Evolutionary conservation across 2,888 invertebrate genomes (phyloP), one percentile per base, ranked within the genome.

Genomic region (Galeruca laticollis): DNA sequence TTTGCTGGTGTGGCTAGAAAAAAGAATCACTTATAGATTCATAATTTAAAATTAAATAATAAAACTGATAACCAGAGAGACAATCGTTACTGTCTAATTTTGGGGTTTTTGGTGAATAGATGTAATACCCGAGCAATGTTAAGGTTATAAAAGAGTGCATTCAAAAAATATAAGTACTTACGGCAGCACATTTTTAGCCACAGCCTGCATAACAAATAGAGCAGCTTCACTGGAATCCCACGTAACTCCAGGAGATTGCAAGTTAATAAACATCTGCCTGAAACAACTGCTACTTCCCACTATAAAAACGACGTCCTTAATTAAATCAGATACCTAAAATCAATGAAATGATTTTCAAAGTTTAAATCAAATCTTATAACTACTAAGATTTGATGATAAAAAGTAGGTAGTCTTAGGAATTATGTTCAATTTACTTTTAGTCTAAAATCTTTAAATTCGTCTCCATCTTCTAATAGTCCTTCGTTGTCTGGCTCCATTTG

Each of bases 191-290:
- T 96, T 98, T 86, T 96, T 96, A 33, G 97, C 97, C 2, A 98
- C 95, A 60, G 96, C 92, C 82, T 95, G 94, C 97, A 98, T 98
- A 3, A 99, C 90, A 83, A 95, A 99, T 0, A 99, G 88, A 0
- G 97, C 94, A 1, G 99, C 95, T 86, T 99, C 99, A 0, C 93
- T 94, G 60, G 93, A 91, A 81, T 98, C 96, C 98, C 99, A 99
- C 1, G 94, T 92, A 20, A 90, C 89, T 70, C 90, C 89, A 0
- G 93, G 90, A 67, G 88, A 86, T 77, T 93, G 92, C 33, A 98
- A 88, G 62, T 92, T 90, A 0, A 92, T 84, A 82, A 94, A 94
- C 94, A 97, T 96, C 87, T 97, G 96, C 66, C 93, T 89, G 85
- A 98, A 97, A 84, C 96, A 96, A 37, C 93, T 91, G 71, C 94